These are phyloP conservation scores for Coranthus polyacanthus DNA, from an alignment of 2,797 vertebrate species.

Conservation along the genomic window DNA sequence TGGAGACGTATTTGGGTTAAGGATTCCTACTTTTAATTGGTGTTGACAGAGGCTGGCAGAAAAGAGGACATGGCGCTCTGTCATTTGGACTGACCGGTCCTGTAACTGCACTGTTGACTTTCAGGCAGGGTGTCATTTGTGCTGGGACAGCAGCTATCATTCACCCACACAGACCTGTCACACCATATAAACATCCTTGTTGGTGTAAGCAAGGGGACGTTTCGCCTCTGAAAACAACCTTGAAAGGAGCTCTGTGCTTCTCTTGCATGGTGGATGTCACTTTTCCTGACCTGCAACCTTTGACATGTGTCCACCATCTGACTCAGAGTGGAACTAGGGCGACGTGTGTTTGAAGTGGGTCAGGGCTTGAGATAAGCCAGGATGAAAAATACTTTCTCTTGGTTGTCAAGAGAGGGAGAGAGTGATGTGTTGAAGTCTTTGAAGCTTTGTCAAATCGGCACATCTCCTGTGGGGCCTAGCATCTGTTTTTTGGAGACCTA, in stretches of 20 bases:
- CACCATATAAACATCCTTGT: slow-evolving; percentile 59
- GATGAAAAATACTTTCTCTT: slow-evolving; percentile 52
- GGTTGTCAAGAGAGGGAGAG: slow-evolving; percentile 23
- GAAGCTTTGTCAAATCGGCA: slow-evolving; percentile 53
- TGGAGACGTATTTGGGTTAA: slow-evolving; percentile 53
- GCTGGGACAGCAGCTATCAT: slow-evolving; percentile 54
- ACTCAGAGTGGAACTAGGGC: slow-evolving; percentile 34
- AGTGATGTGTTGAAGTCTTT: slow-evolving; percentile 53
- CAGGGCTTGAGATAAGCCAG: slow-evolving; percentile 38
- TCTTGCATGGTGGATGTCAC: slow-evolving; percentile 39
- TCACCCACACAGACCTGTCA: slow-evolving; percentile 63
- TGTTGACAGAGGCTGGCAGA: slow-evolving; percentile 52
- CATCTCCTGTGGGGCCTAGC: slow-evolving; percentile 56
- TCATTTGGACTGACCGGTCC: slow-evolving; percentile 50
- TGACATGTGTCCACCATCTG: slow-evolving; percentile 55
- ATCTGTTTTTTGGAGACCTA: slow-evolving; percentile 60
- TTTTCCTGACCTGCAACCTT: slow-evolving; percentile 57
- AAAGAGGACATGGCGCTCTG: slow-evolving; percentile 30
- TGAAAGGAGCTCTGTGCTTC: slow-evolving; percentile 38
- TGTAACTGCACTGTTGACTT: slow-evolving; percentile 54
- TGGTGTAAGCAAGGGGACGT: slow-evolving; percentile 40
- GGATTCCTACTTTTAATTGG: slow-evolving; percentile 50
- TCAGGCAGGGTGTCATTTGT: slow-evolving; percentile 57
- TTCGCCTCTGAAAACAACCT: slow-evolving; percentile 35
- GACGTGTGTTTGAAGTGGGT: slow-evolving; percentile 52